Percentiles rank a stretch among this genome's conserved stretches.
Evolutionary conservation across 2,888 invertebrate species (phyloP).

Genomic region (Hipparchia semele): DNA sequence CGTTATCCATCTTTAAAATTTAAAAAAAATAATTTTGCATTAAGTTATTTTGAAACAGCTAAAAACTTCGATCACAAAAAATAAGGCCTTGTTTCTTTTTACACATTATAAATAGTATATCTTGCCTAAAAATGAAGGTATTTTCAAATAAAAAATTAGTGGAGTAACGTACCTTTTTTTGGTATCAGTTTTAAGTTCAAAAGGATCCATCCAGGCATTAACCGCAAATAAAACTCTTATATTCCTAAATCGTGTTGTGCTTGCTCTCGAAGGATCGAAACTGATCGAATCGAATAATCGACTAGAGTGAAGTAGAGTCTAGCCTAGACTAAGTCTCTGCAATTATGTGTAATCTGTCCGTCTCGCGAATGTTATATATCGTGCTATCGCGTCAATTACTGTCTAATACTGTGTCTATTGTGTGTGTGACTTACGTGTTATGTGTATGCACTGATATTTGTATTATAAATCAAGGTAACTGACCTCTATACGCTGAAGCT

Average conservation of each 20-base stretch:
- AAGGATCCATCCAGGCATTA: slow-evolving; percentile 9
- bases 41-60: not conserved
- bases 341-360: slow-evolving; percentile 55
- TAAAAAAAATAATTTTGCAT: not conserved
- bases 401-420: slow-evolving; percentile 48
- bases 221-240: slow-evolving; percentile 41
- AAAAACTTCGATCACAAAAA: no score
- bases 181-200: not conserved
- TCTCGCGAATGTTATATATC: slow-evolving; percentile 54
- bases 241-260: slow-evolving; percentile 71
- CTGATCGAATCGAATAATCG: slow-evolving; percentile 42
- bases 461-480: not conserved
- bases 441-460: slow-evolving; percentile 38
- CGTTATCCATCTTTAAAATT: not conserved
- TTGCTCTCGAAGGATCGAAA: slow-evolving; percentile 48
- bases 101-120: not conserved
- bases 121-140: no score
- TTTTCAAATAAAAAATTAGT: no score
- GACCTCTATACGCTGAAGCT: no score
- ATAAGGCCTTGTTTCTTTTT: not conserved
- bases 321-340: slow-evolving; percentile 44
- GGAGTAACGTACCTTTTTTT: no score
- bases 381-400: slow-evolving; percentile 73
- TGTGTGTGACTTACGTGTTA: slow-evolving; percentile 33
- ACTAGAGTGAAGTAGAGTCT: not conserved